Evolutionary conservation across 2,113 vertebrate genomes (phyloP).

Genomic region (Anhinga anhinga): DNA sequence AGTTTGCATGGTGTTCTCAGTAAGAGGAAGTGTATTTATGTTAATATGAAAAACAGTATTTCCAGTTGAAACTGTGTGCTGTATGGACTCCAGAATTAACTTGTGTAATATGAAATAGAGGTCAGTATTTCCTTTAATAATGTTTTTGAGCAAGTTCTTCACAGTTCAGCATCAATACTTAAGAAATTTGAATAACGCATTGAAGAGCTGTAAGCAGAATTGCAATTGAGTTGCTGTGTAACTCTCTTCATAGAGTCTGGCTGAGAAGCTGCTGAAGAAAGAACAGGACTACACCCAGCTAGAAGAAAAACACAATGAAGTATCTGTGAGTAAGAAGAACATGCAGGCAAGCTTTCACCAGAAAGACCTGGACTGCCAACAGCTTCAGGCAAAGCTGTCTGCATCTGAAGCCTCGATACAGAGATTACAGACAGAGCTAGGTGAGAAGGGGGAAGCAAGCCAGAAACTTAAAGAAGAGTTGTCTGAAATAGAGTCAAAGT

Average conservation of each 20-base stretch:
- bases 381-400: slow-evolving; percentile 83
- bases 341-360: slow-evolving; percentile 84
- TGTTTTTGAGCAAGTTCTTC: background rate
- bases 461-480: slow-evolving; percentile 86
- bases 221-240: background rate
- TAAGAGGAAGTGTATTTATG: background rate
- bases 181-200: background rate
- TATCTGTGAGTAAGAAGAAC: slow-evolving; percentile 82
- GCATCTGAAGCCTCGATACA: slow-evolving; percentile 81
- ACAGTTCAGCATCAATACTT: background rate
- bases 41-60: background rate
- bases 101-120: background rate
- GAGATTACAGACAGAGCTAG: slow-evolving; percentile 80
- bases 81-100: background rate
- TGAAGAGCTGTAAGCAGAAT: background rate
- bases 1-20: background rate
- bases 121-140: background rate
- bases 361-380: slow-evolving; percentile 87
- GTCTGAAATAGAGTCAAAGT: slow-evolving; percentile 83
- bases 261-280: slow-evolving; percentile 83
- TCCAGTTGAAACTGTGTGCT: background rate
- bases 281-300: slow-evolving; percentile 83
- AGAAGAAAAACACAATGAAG: slow-evolving; percentile 81
- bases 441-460: slow-evolving; percentile 80
- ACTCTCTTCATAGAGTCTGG: slow-evolving; percentile 77